These are phyloP conservation scores for Blennius ocellaris DNA, from an alignment of 2,113 vertebrate genomes.

Conservation along the genomic window DNA sequence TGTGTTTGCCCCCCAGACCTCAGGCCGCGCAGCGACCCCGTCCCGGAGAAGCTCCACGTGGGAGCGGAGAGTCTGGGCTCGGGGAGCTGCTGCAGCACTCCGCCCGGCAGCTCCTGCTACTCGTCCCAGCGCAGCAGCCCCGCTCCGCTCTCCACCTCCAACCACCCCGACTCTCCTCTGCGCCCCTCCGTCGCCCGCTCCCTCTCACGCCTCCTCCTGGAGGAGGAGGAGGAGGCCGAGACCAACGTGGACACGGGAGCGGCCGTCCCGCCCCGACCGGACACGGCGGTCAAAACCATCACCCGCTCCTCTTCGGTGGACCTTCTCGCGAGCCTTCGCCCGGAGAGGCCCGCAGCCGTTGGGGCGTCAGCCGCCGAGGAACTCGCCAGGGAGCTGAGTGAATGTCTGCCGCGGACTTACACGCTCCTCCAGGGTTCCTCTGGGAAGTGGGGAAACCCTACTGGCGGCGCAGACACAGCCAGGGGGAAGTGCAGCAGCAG, in stretches of 20 bases:
- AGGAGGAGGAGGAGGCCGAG: constrained; percentile 80
- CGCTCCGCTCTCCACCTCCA: constrained; percentile 16
- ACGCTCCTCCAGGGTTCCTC: not conserved
- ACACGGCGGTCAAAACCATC: constrained; percentile 17
- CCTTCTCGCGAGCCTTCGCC: constrained; percentile 26
- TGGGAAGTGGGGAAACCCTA: constrained; percentile 34
- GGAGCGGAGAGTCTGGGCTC: constrained; percentile 34
- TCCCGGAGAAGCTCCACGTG: constrained; percentile 57
- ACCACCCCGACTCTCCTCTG: constrained; percentile 51
- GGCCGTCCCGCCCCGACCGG: constrained; percentile 17
- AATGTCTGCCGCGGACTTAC: constrained; percentile 51
- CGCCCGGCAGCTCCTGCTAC: constrained; percentile 72
- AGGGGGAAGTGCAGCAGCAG: constrained; percentile 14
- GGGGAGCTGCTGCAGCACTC: constrained; percentile 58
- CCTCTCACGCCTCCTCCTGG: constrained; percentile 43
- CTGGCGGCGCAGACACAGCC: constrained; percentile 10
- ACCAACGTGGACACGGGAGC: constrained; percentile 91
- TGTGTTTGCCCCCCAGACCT: constrained; percentile 30
- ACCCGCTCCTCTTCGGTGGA: constrained; percentile 61
- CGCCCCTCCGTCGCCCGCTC: constrained; percentile 35
- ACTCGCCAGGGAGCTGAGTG: constrained; percentile 66
- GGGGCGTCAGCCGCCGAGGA: constrained; percentile 61
- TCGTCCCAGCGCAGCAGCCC: constrained; percentile 63
- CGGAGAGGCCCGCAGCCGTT: constrained; percentile 58
- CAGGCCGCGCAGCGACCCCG: constrained; percentile 42